Evolutionary conservation across 92 coral and sea anemone species (phyloP).

Genomic region (Diadumene lineata): DNA sequence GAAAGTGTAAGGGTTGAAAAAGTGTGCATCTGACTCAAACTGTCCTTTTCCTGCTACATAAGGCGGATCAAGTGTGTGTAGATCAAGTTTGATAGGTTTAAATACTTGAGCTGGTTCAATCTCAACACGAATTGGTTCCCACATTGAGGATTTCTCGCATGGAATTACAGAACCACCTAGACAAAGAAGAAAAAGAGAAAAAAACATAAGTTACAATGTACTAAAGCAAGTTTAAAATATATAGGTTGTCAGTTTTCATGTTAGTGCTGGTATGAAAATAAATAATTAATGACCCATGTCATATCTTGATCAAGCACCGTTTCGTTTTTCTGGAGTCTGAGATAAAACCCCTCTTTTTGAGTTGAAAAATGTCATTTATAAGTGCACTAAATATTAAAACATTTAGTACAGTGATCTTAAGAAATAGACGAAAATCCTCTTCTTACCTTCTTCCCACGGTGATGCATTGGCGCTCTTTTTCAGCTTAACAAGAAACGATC

Average conservation of each 20-base stretch:
- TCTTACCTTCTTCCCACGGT: slow-evolving; percentile 83
- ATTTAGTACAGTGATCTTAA: neutral
- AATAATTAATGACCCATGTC: slow-evolving; percentile 84
- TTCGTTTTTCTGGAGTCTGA: slow-evolving; percentile 12
- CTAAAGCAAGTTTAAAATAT: neutral
- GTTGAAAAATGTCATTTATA: neutral
- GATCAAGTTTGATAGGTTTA: slow-evolving; percentile 81
- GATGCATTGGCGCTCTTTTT: slow-evolving; percentile 68
- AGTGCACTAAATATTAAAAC: neutral
- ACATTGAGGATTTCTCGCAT: slow-evolving; percentile 61
- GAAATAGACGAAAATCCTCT: slow-evolving; percentile 12
- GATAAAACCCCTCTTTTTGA: neutral
- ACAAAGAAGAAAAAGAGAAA: neutral
- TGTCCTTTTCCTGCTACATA: slow-evolving; percentile 85
- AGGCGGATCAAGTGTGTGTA: slow-evolving; percentile 76
- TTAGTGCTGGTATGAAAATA: slow-evolving; percentile 62
- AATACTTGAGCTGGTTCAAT: slow-evolving; percentile 85
- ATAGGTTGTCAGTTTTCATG: slow-evolving; percentile 40
- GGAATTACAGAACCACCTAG: slow-evolving; percentile 58
- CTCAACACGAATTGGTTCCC: slow-evolving; percentile 89
- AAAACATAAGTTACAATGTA: neutral
- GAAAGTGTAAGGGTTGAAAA: slow-evolving; percentile 77
- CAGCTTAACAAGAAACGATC: slow-evolving; percentile 95
- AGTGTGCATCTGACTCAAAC: slow-evolving; percentile 67
- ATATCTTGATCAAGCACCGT: slow-evolving; percentile 57